Evolutionary conservation across 2,888 invertebrate genomes (phyloP).

Genomic region (Tenthredo scrophulariae): DNA sequence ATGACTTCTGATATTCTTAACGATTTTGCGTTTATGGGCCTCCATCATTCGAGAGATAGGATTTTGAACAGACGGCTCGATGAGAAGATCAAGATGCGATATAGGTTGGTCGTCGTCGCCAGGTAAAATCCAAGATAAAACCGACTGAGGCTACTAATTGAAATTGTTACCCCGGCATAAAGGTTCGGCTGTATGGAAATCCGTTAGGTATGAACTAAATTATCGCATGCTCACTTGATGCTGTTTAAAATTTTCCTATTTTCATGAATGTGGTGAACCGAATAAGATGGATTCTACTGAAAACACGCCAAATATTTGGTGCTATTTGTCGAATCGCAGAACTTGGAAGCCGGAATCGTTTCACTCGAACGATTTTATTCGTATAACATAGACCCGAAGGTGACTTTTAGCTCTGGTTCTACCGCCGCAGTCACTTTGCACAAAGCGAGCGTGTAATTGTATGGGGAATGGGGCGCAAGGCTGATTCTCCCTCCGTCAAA

Average conservation of each 20-base stretch:
- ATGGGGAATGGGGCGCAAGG: neutral
- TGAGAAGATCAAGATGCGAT: no score
- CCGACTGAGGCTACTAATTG: no score
- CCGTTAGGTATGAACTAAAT: neutral
- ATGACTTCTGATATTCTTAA: no score
- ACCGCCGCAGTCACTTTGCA: constrained; percentile 46
- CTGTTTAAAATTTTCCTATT: neutral
- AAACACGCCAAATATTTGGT: neutral
- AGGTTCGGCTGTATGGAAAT: neutral
- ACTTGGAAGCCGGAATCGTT: neutral
- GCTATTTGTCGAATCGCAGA: neutral
- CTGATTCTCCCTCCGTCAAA: constrained; percentile 38
- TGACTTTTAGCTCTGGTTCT: constrained; percentile 31
- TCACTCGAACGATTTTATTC: constrained; percentile 15
- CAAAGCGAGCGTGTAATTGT: constrained; percentile 48
- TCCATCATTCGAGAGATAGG: no score
- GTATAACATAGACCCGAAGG: neutral
- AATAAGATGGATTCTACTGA: neutral
- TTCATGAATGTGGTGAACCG: neutral
- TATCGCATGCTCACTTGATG: neutral
- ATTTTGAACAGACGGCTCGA: no score
- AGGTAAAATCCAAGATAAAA: no score
- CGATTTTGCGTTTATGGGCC: no score
- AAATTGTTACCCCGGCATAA: no score
- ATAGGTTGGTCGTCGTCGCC: no score